A percentile compares a stretch with the other conserved stretches of the same genome.
Conservation (phyloP, 2,888 invertebrate species). For the Liodrosophila aerea region DNA sequence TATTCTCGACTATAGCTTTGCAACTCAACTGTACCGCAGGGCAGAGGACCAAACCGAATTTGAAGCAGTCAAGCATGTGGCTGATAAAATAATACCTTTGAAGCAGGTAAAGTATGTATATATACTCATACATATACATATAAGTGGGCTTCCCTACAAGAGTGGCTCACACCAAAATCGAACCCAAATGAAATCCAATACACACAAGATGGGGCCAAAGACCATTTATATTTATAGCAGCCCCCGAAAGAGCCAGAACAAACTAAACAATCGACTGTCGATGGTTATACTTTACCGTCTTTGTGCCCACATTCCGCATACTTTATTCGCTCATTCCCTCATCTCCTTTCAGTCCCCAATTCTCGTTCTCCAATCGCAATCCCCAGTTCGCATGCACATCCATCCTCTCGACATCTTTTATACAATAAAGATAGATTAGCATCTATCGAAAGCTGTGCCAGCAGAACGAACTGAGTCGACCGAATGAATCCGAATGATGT, state of each 20-base stretch:
- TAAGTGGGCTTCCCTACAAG: slow-evolving; percentile 28
- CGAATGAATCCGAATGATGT: slow-evolving; percentile 59
- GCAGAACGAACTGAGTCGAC: slow-evolving; percentile 25
- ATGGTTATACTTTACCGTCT: slow-evolving; percentile 34
- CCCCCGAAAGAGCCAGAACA: slow-evolving; percentile 44
- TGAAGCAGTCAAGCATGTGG: neutral
- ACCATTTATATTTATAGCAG: slow-evolving; percentile 67
- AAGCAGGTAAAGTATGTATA: slow-evolving; percentile 9
- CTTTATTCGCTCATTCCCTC: neutral
- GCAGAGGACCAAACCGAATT: neutral
- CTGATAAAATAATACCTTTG: slow-evolving; percentile 30
- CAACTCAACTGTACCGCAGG: slow-evolving; percentile 38
- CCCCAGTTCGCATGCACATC: slow-evolving; percentile 57
- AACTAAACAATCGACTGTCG: slow-evolving; percentile 28
- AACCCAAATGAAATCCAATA: slow-evolving; percentile 65
- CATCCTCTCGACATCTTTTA: slow-evolving; percentile 73
- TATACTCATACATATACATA: slow-evolving; percentile 13
- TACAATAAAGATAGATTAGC: slow-evolving; percentile 74
- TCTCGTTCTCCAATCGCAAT: slow-evolving; percentile 3
- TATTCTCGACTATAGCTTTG: neutral
- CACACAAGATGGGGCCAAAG: slow-evolving; percentile 45
- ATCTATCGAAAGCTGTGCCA: slow-evolving; percentile 70
- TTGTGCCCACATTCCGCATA: slow-evolving; percentile 25
- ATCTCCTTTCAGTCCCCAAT: slow-evolving; percentile 3
- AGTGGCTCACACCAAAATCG: slow-evolving; percentile 53